Percentiles rank a stretch among this genome's conserved stretches.
These are phyloP conservation scores for Geophilus truncorum DNA, from an alignment of 2,888 invertebrate genomes.

Conservation along the genomic window DNA sequence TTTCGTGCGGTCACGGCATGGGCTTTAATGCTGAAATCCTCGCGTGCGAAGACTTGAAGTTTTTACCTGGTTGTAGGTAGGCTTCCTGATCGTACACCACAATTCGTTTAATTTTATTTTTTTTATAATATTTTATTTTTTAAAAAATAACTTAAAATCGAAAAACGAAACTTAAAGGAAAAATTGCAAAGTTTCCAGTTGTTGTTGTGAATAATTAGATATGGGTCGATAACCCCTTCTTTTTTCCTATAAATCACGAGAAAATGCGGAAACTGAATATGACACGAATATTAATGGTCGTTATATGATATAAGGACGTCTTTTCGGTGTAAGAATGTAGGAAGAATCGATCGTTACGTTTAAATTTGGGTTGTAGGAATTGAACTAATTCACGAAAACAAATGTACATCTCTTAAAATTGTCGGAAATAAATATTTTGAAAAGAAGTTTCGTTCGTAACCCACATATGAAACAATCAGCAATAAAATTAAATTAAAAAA, in stretches of 20 bases:
- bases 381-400: neutral
- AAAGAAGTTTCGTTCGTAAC: neutral
- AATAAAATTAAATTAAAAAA: no score
- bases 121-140: no score
- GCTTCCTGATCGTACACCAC: neutral
- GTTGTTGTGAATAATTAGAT: neutral
- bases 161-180: neutral
- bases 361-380: neutral
- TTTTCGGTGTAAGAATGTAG: neutral
- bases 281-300: neutral
- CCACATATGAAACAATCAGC: no score
- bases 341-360: neutral
- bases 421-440: neutral
- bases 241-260: neutral
- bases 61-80: conserved; percentile 39
- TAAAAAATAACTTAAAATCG: neutral
- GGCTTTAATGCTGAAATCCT: conserved; percentile 76
- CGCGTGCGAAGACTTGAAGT: conserved; percentile 66
- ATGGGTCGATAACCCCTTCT: neutral
- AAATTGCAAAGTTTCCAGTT: neutral
- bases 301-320: neutral
- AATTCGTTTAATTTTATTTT: no score
- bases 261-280: conserved; percentile 1
- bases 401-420: neutral
- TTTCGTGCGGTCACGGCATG: conserved; percentile 80